A percentile compares a stretch with the other conserved stretches of the same genome.
Conservation (phyloP, 2,888 invertebrate species). For the Rhingia rostrata region DNA sequence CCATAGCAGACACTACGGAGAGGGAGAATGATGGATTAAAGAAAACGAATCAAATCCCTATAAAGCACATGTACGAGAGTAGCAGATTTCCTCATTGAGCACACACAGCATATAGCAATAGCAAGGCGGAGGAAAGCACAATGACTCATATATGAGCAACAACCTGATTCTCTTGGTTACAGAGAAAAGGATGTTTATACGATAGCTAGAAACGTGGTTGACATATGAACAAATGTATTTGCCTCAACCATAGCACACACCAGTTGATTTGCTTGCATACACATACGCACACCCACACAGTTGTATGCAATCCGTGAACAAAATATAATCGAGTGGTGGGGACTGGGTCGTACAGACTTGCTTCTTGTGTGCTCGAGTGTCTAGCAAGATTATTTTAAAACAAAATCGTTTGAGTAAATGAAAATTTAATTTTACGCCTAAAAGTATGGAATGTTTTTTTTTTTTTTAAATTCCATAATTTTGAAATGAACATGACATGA, state of each 20-base stretch:
- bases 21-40: constrained; percentile 5
- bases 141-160: constrained; percentile 56
- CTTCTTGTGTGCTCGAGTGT: too few relatives aligned
- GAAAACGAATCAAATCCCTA: constrained; percentile 32
- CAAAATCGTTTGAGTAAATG: too few relatives aligned
- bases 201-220: constrained; percentile 18
- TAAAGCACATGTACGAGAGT: constrained; percentile 20
- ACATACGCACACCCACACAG: background rate
- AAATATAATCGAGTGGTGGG: too few relatives aligned
- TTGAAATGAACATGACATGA: too few relatives aligned
- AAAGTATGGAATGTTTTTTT: too few relatives aligned
- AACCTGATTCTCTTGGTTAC: constrained; percentile 26
- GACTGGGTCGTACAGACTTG: too few relatives aligned
- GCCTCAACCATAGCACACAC: constrained; percentile 30
- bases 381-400: too few relatives aligned
- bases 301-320: too few relatives aligned
- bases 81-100: constrained; percentile 3
- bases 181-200: constrained; percentile 25
- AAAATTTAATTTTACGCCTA: too few relatives aligned
- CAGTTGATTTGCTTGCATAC: constrained; percentile 46
- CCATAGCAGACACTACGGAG: background rate
- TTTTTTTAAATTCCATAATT: too few relatives aligned
- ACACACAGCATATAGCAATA: background rate
- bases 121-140: constrained; percentile 15
- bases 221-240: constrained; percentile 27